These are phyloP conservation scores for Danio jaintianensis DNA, from an alignment of 2,797 vertebrate genomes.

Conservation along the genomic window DNA sequence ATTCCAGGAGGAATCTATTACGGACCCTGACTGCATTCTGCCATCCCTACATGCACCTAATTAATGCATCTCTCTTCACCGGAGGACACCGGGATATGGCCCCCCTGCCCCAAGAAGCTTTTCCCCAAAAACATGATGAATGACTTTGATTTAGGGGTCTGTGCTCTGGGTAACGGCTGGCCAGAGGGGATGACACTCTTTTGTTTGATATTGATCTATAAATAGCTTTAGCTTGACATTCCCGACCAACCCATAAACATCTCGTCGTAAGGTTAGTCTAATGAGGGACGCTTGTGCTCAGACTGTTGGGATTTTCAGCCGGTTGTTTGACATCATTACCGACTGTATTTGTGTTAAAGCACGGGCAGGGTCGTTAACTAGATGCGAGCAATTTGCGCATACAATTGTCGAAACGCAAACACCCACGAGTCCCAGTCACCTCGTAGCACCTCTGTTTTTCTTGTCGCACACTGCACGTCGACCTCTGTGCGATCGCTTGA, in stretches of 20 bases:
- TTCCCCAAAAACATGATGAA: conserved; percentile 72
- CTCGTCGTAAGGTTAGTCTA: conserved; percentile 57
- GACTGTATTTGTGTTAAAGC: conserved; percentile 48
- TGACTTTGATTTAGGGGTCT: conserved; percentile 74
- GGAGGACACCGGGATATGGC: conserved; percentile 73
- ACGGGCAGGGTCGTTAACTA: conserved; percentile 45
- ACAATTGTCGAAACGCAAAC: conserved; percentile 4
- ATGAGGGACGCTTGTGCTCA: conserved; percentile 53
- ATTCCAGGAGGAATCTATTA: conserved; percentile 82
- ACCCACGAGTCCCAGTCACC: conserved; percentile 22
- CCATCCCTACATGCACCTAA: conserved; percentile 78
- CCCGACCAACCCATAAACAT: conserved; percentile 62
- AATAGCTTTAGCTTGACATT: conserved; percentile 68
- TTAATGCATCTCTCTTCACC: conserved; percentile 78
- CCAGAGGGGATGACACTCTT: conserved; percentile 68
- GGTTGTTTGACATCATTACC: conserved; percentile 57
- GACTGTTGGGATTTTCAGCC: conserved; percentile 60
- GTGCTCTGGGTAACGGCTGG: conserved; percentile 60
- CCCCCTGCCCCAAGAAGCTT: conserved; percentile 39
- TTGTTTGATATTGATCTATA: conserved; percentile 65
- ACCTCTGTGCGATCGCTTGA: conserved; percentile 73
- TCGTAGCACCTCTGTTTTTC: conserved; percentile 41
- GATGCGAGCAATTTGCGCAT: conserved; percentile 14
- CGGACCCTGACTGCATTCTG: conserved; percentile 68
- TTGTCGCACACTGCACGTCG: conserved; percentile 39